Base-by-base conservation (phyloP, 2,113 vertebrate species). In the Talpa occidentalis region DNA sequence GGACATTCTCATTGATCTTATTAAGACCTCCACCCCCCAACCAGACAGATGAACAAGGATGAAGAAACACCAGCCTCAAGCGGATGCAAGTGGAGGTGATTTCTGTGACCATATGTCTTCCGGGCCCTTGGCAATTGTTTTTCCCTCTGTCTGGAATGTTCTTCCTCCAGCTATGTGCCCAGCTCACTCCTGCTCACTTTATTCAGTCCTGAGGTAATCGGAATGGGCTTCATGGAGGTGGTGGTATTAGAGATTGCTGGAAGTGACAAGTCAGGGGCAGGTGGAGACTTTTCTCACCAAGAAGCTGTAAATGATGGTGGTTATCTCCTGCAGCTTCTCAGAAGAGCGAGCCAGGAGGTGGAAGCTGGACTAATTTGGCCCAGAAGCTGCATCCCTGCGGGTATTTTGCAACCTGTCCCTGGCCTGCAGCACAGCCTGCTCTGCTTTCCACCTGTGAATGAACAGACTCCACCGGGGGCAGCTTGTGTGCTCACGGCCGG, bases 401-500 rank as follows among this genome's bases (percentile, higher is more conserved):
- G 95, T 88, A 78, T 93, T 94, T 90, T 95, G 2, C 85, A 86
- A 86, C 37, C 92, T 42, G 40, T 6, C 15, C 88, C 83, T 86
- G 95, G 97, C 82, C 56, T 47, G 86, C 97, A 95, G 88, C 67
- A 78, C 69, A 62, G 77, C 84, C 70, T 70, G 66, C 94, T 56
- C 72, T 81, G 95, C 95, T 97, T 87, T 92, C 73, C 69, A 64
- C 85, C 95, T 79, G 91, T 93, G 90, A 97, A 84, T 10, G 86
- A 93, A 97, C 92, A 92, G 78, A 94, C 70, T 40, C 21, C 84
- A 3, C 1, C 0, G 60, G 32, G 77, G 16, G 30, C 42, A 49
- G 72, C 52, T 42, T 52, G 37, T 11, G 67, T 12, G 35, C 16
- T 37, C 64, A 6, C 6, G 7, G 87, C 64, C 5, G 3, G 40